Evolutionary conservation across 2,797 vertebrate species (phyloP).

Genomic region (Mastacembelus armatus): DNA sequence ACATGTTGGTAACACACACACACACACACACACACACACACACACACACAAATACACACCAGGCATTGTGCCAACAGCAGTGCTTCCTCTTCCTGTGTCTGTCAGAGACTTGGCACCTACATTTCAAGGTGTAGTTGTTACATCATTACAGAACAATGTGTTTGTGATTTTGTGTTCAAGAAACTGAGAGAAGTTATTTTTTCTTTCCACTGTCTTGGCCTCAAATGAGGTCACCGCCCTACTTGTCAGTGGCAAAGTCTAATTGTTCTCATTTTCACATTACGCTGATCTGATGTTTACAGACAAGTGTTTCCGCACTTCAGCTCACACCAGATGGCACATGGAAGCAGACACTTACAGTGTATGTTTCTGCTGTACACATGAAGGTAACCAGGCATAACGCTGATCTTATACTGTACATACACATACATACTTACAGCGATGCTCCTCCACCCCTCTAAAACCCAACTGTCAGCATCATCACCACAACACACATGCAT

Average conservation of each 20-base stretch:
- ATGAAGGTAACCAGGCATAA: neutral
- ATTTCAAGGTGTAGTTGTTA: conserved; percentile 29
- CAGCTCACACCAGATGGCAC: neutral
- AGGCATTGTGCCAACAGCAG: conserved; percentile 47
- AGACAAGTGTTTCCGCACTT: neutral
- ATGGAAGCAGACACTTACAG: neutral
- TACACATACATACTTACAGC: too few relatives aligned
- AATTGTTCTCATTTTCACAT: neutral
- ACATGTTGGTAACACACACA: conserved; percentile 8
- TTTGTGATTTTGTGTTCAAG: neutral
- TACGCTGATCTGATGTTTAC: neutral
- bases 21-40: conserved; percentile 15
- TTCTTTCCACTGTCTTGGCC: neutral
- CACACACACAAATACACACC: conserved; percentile 7
- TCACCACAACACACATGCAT: conserved; percentile 20
- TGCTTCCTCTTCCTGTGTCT: conserved; percentile 66
- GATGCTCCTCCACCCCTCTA: too few relatives aligned
- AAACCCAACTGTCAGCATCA: conserved; percentile 3
- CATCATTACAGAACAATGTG: conserved; percentile 26
- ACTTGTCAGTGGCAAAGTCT: neutral
- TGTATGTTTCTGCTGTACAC: neutral
- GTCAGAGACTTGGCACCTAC: conserved; percentile 40
- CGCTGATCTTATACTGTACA: too few relatives aligned
- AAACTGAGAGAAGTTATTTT: neutral
- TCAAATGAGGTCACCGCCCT: conserved; percentile 7